A percentile compares a stretch with the other conserved stretches of the same genome.
Conservation (phyloP, 2,888 invertebrate genomes). For the Philonicus albiceps region DNA sequence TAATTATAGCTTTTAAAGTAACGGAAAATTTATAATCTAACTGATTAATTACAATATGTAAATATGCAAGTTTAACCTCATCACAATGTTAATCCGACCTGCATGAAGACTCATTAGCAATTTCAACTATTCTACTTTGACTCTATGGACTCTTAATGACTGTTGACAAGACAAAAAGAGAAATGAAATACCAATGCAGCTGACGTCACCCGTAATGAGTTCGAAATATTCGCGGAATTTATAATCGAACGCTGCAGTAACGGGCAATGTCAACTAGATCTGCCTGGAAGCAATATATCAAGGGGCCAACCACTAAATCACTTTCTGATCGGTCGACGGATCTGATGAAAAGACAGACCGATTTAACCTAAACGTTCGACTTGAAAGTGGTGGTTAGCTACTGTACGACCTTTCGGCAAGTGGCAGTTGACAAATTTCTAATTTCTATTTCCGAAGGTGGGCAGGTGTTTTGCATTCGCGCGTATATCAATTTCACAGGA, state of each 20-base stretch:
- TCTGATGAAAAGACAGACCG: background rate
- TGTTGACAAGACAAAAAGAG: background rate
- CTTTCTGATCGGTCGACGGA: background rate
- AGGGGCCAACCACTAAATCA: background rate
- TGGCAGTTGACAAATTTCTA: constrained; percentile 3
- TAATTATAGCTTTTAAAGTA: too few species aligned
- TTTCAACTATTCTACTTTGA: background rate
- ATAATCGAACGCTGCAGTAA: background rate
- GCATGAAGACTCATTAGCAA: background rate
- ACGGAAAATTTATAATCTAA: background rate
- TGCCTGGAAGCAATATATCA: constrained; percentile 2
- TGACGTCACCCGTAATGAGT: background rate
- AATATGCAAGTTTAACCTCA: background rate
- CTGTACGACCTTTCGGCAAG: background rate
- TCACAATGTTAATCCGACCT: background rate
- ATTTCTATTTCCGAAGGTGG: background rate
- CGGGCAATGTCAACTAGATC: constrained; percentile 16
- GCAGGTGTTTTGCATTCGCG: background rate
- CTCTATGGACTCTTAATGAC: background rate
- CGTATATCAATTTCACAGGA: background rate
- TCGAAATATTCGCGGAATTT: constrained; percentile 17
- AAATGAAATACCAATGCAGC: background rate
- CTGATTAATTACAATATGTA: background rate
- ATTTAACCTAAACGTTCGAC: background rate
- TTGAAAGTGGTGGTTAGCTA: background rate